Base-by-base conservation (phyloP, 2,888 invertebrate species). In the Tetanocera ferruginea region DNA sequence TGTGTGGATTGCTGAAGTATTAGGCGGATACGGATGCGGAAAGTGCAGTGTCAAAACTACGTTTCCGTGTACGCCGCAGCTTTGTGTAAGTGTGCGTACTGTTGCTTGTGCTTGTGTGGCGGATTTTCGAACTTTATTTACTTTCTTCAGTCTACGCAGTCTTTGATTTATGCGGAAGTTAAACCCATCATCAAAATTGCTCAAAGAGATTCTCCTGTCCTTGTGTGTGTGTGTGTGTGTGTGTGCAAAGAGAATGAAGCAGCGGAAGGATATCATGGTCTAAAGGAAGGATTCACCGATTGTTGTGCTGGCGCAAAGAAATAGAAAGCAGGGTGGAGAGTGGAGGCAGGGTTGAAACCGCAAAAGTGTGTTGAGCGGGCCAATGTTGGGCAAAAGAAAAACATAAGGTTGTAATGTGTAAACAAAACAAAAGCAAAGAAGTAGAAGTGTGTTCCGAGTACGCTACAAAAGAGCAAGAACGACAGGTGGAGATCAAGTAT, bases 121-220 rank as follows among this genome's bases (percentile, higher is more conserved):
- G 67, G 72, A 60, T 57, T 57, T 43, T 34, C 55, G 57, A 34
- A 37, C 19, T 60, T 70, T 52, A 60, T 60, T 72, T 72, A 55
- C 67, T 75, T 75, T 49, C 51, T 51, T 19, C 66, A 31, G 28
- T 64, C 74, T n/a, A 49, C 31, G 67, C 66, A 25, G 73, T 11
- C 31, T 34, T 11, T 73, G 71, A 73, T 60, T 73, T 66, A 55
- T 71, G 37, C 82, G 83, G 83, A 83, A 83, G 83, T 80, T 82
- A 82, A 83, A 82, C 83, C 83, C 82, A 83, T 82, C 82, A 83
- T 83, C 83, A 83, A 80, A 66, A 52, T n/a, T 34, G 66, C 75
- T 75, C 75, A 64, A 66, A 31, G 57, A 37, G 69, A 14, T 55
- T 66, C 75, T 55, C 55, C 67, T 75, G 75, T 55, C 52, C 55